Evolutionary conservation across 2,888 invertebrate genomes (phyloP), one percentile per base, ranked within the genome.

Genomic region (Dryobota labecula): DNA sequence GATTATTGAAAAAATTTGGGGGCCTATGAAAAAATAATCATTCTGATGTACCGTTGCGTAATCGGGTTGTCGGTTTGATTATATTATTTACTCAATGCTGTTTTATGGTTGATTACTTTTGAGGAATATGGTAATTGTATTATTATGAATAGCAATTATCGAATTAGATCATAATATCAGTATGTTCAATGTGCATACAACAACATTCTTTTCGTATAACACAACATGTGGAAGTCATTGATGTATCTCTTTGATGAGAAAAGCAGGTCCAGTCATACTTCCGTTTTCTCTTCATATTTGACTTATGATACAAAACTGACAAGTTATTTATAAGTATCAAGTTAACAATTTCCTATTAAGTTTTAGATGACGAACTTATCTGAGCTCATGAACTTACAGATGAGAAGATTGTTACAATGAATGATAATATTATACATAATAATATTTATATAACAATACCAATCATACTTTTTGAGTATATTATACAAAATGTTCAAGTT

Each of bases 11-110:
- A 70, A 56, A 60, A 71, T 70, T 82, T n/a, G 24, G 68, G 49
- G 54, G 71, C 61, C 63, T 63, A 69, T 76, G 71, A 80, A 82
- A 78, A 82, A 78, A 76, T 79, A 79, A 82, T 78, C 74, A 60
- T 77, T 69, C 15, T 64, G 27, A 58, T 69, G 58, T 73, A 62
- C 36, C n/a, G 27, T 73, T 30, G 51, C 24, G 61, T 67, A 62
- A 71, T 75, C 49, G 38, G 2, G 60, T 60, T 68, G 24, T 47
- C 24, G 11, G 24, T 49, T 47, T 41, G 20, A 60, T 56, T 66
- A 13, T 43, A 60, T 70, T 51, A 68, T 73, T 65, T 58, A 61
- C 27, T 27, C 27, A 24, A 33, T 24, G 24, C 38, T 47, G 33
- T 27, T 64, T 41, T 47, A 38, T 33, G 33, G 60, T 61, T 63